Base-by-base conservation (phyloP, 2,797 vertebrate species). In the Linurgus olivaceus region DNA sequence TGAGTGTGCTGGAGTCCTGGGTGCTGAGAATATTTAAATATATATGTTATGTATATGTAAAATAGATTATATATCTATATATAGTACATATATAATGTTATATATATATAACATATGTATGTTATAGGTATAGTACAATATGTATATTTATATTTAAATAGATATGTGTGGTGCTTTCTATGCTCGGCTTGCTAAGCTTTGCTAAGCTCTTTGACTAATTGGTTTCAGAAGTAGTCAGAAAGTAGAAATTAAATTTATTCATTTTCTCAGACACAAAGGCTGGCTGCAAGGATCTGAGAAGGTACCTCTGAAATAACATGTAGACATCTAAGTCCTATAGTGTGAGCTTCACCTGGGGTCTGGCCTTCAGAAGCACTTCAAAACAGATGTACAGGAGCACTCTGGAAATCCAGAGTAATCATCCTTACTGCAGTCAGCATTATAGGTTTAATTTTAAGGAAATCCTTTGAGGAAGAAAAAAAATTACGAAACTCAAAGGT, bases 161-260 rank as follows among this genome's bases (percentile, higher is more conserved):
- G 40, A 13, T 37, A 3, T 2, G 3, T 42, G n/a, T 3, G 16
- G 35, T 35, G 16, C 7, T 20, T 7, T 16, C 3, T 10, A 5
- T 13, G 23, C 33, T 70, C 37, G 45, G 51, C 48, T 72, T 75
- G 44, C 18, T 7, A 2, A n/a, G 13, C 31, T n/a, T 54, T n/a
- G 12, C 31, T 21, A 54, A n/a, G 52, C 4, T 54, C 52, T n/a
- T n/a, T 54, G 52, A n/a, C 20, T 10, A 15, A 54, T 15, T 54
- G 31, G 31, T 54, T n/a, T 79, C 57, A 81, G 72, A 81, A 63
- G 14, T 31, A 35, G 8, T 8, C 29, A 52, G 50, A 25, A 61
- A 24, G 5, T 29, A 73, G 19, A 21, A 77, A 65, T 28, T 47
- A 15, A 18, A 76, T 55, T 25, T 25, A 66, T 21, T 61, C 2